Conservation (phyloP, 2,113 vertebrate species). For the Platycercus adscitus region DNA sequence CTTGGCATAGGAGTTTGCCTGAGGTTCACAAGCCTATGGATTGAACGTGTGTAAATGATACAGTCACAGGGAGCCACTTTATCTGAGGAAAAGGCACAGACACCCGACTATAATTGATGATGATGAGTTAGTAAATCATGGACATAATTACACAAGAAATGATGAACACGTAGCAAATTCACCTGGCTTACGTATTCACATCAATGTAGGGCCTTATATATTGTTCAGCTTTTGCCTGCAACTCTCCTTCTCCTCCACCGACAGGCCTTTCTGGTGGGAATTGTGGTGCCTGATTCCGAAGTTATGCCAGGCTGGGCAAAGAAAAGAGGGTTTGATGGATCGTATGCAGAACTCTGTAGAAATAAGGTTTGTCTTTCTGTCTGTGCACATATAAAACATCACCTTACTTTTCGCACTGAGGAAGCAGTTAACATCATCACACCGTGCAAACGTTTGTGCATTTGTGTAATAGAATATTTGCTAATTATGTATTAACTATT, state of each 20-base stretch:
- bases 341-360: slow-evolving; percentile 86
- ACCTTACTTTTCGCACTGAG: background rate
- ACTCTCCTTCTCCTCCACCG: background rate
- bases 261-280: slow-evolving; percentile 94
- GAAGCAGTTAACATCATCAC: background rate
- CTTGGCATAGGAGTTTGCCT: background rate
- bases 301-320: slow-evolving; percentile 93
- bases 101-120: background rate
- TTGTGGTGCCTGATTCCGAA: slow-evolving; percentile 93
- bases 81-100: background rate
- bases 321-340: slow-evolving; percentile 89
- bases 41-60: background rate
- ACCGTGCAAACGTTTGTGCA: background rate
- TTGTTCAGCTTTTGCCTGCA: background rate
- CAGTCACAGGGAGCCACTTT: background rate
- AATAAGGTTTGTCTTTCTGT: slow-evolving; percentile 80
- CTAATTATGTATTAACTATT: background rate
- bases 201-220: background rate
- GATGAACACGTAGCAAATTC: background rate
- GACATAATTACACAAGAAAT: background rate
- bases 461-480: background rate
- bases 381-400: background rate
- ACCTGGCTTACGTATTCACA: too few relatives aligned
- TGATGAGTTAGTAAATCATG: background rate
- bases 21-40: background rate